Percentiles rank a stretch among this genome's conserved stretches.
Evolutionary conservation across 1,140 invertebrate genomes (phyloP).

Genomic region (Hermetia illucens): DNA sequence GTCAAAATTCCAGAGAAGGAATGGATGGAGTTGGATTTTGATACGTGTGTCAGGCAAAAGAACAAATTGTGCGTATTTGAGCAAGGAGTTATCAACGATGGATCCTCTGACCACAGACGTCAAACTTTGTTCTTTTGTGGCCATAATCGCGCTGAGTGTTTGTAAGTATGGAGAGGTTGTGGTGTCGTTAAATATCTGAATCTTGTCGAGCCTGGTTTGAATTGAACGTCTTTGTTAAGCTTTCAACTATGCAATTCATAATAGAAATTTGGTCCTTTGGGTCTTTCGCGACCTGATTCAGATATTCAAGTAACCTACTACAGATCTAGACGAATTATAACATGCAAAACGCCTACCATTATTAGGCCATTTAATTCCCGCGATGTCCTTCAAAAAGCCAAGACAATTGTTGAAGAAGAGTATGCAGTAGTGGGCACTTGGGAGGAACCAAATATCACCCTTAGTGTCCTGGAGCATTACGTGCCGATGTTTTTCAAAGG

Average conservation of each 20-base stretch:
- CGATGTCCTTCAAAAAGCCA: slow-evolving; percentile 65
- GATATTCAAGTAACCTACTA: no score
- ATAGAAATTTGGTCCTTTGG: slow-evolving; percentile 2
- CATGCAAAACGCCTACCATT: no score
- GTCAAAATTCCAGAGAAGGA: slow-evolving; percentile 61
- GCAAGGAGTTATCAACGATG: slow-evolving; percentile 59
- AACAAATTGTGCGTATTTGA: slow-evolving; percentile 73
- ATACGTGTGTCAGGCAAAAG: slow-evolving; percentile 64
- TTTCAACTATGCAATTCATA: neutral
- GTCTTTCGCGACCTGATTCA: no score
- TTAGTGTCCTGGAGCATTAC: slow-evolving; percentile 69
- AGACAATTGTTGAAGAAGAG: slow-evolving; percentile 65
- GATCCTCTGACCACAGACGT: slow-evolving; percentile 60
- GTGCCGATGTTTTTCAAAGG: slow-evolving; percentile 69
- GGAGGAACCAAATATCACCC: slow-evolving; percentile 71
- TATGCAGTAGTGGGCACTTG: slow-evolving; percentile 78
- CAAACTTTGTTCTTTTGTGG: slow-evolving; percentile 74
- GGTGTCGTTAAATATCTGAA: no score
- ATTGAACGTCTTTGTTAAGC: no score
- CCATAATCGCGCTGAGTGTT: slow-evolving; percentile 67
- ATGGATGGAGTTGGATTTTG: slow-evolving; percentile 81
- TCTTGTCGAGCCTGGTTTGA: no score
- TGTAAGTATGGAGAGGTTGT: no score
- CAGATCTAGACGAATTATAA: no score
- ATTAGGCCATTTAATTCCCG: slow-evolving; percentile 67